Conservation (phyloP, 2,113 vertebrate species). For the Myrmecophaga tridactyla region DNA sequence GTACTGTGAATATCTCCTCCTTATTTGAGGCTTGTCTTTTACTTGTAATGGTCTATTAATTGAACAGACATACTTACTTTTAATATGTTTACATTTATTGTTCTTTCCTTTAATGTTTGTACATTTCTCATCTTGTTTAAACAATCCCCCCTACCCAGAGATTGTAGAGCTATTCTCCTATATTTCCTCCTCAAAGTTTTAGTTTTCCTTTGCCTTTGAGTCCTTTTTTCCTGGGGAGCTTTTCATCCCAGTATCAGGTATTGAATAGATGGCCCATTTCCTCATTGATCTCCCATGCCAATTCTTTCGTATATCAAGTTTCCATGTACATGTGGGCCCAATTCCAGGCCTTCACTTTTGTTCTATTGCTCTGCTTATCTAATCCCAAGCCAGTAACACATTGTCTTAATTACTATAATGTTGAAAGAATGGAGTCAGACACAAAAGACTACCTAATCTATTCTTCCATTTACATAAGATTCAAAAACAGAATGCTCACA, state of each 20-base stretch:
- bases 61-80: neutral
- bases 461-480: neutral
- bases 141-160: neutral
- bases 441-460: neutral
- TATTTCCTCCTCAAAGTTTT: constrained; percentile 19
- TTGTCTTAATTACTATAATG: constrained; percentile 15
- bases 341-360: neutral
- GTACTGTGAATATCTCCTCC: neutral
- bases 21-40: neutral
- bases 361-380: neutral
- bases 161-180: neutral
- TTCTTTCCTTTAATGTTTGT: constrained; percentile 8
- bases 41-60: neutral
- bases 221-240: neutral
- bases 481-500: neutral
- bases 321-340: neutral
- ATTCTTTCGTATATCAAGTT: neutral
- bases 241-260: neutral
- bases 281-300: neutral
- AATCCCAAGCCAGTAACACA: neutral
- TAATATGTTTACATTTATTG: neutral
- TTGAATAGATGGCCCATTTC: constrained; percentile 7
- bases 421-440: constrained; percentile 20
- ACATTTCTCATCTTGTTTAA: constrained; percentile 6
- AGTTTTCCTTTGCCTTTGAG: neutral